phyloP scores from a whole-genome alignment of 2,113 vertebrate genomes.

The Melospiza georgiana region DNA sequence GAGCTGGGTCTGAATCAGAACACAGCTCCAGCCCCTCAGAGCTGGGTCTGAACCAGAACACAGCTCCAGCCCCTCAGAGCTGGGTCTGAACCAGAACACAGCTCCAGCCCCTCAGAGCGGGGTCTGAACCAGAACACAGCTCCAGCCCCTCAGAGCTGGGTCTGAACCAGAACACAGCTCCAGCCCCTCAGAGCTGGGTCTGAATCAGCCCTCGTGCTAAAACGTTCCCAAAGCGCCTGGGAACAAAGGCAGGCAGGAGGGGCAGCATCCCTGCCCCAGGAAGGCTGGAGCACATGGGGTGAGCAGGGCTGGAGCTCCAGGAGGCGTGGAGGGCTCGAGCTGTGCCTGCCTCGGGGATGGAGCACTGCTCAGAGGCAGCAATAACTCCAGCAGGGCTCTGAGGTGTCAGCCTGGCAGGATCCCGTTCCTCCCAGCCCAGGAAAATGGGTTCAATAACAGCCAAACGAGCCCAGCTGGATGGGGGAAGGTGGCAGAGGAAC shows the following conservation, averaged over 20 bases:
- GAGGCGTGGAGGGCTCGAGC: not conserved
- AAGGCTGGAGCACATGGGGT: not conserved
- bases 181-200: too few relatives aligned
- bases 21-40: too few relatives aligned
- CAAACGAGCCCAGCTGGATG: fast-evolving
- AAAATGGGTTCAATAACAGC: not conserved
- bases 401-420: not conserved
- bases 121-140: too few relatives aligned
- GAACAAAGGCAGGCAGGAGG: not conserved
- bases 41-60: too few relatives aligned
- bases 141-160: too few relatives aligned
- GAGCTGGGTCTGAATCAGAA: too few relatives aligned
- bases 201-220: not conserved
- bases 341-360: not conserved
- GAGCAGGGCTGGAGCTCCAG: not conserved
- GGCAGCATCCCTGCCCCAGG: not conserved
- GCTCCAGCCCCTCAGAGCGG: too few relatives aligned
- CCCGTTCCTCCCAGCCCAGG: not conserved
- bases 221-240: not conserved
- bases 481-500: not conserved
- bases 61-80: too few relatives aligned
- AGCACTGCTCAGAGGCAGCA: not conserved
- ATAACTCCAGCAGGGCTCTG: not conserved
- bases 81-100: too few relatives aligned
- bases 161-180: too few relatives aligned